Evolutionary conservation across 2,888 invertebrate species (phyloP).

Genomic region (Cotesia congregata): DNA sequence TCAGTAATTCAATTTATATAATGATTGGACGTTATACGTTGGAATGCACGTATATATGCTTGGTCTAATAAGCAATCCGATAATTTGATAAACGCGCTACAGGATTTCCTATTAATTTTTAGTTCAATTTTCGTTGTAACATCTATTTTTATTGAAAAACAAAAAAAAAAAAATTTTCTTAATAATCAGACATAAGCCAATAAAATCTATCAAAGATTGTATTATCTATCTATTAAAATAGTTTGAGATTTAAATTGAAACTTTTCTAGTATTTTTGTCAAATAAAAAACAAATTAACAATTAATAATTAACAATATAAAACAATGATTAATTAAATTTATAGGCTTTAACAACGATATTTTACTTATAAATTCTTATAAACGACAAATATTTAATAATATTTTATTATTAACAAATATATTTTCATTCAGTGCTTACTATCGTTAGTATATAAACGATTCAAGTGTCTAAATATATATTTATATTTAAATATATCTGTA

Average conservation of each 20-base stretch:
- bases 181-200: not conserved
- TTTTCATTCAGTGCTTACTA: not conserved
- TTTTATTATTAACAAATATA: not conserved
- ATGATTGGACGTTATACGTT: not conserved
- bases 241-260: not conserved
- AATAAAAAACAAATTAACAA: not conserved
- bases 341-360: not conserved
- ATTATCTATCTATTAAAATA: not conserved
- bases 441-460: not conserved
- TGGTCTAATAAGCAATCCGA: constrained; percentile 6
- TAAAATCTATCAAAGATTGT: not conserved
- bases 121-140: not conserved
- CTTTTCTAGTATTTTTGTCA: no score
- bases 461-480: not conserved
- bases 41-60: not conserved
- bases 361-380: not conserved
- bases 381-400: not conserved
- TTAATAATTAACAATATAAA: not conserved
- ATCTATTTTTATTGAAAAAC: not conserved
- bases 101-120: not conserved
- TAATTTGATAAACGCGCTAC: not conserved
- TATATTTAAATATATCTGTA: not conserved
- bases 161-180: not conserved
- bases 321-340: not conserved
- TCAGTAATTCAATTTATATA: not conserved